Base-by-base conservation (phyloP, 2,888 invertebrate species). In the Apodemia hepburni region DNA sequence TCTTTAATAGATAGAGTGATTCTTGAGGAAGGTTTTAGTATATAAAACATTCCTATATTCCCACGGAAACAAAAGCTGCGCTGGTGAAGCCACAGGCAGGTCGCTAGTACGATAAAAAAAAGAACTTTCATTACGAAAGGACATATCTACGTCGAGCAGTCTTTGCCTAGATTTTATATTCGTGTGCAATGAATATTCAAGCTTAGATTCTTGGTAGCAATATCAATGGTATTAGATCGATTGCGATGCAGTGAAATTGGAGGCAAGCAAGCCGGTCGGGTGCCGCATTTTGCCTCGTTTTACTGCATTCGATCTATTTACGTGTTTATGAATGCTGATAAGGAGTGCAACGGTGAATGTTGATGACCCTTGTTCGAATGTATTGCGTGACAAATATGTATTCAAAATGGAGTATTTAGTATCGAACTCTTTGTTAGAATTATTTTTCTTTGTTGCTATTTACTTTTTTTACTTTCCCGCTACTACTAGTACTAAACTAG, bases 241-340 rank as follows among this genome's bases (percentile, higher is more conserved):
- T 85, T 73, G 80, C 79, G 79, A 74, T 86, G 83, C 85, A 83
- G 84, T 81, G 77, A 75, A 84, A 82, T 79, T 72, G 70, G 73
- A 58, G 27, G 27, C 58, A 59, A 51, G 60, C 42, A 59, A 51
- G 60, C 42, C 68, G 70, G 69, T 72, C 62, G 61, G 65, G 63
- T 70, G 65, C 73, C 73, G 79, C 77, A 65, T 67, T 66, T 64
- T 77, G 75, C 73, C 54, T 57, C 74, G 80, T 84, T 85, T 85
- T 82, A 88, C 86, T 85, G 85, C 85, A 84, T 85, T 85, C 84
- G 81, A 86, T 87, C 86, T 88, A 85, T 87, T 87, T 87, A 85
- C 84, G 78, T 83, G 78, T 85, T 84, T 86, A 86, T 82, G 84
- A 84, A 84, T 74, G 78, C 66, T 81, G 79, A 84, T 86, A 85